Evolutionary conservation across 2,888 invertebrate genomes (phyloP).

Genomic region (Patella caerulea): DNA sequence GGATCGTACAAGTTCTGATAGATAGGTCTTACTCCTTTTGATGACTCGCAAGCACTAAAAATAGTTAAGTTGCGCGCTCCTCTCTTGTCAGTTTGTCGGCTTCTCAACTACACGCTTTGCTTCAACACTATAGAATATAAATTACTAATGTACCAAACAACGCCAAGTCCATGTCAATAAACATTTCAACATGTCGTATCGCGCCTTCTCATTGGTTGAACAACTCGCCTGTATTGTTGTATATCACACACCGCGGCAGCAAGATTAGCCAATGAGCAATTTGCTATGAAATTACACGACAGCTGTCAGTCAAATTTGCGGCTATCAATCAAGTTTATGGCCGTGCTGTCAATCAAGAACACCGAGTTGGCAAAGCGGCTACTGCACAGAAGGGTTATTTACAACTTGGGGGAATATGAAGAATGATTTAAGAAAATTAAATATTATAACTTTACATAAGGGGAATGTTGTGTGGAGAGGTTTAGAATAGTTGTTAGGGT

Average conservation of each 20-base stretch:
- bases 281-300: neutral
- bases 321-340: conserved; percentile 1
- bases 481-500: neutral
- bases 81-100: neutral
- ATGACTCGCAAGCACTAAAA: too few relatives aligned
- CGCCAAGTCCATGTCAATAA: neutral
- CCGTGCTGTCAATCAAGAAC: neutral
- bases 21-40: too few relatives aligned
- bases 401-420: too few relatives aligned
- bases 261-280: neutral
- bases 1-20: too few relatives aligned
- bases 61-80: too few relatives aligned
- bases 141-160: conserved; percentile 10
- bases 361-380: too few relatives aligned
- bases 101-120: neutral
- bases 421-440: conserved; percentile 4
- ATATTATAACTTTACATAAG: neutral
- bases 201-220: neutral
- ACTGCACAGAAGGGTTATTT: too few relatives aligned
- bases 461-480: neutral
- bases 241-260: neutral
- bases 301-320: conserved; percentile 4
- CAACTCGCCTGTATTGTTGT: neutral
- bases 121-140: conserved; percentile 7
- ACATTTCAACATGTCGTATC: neutral